Base-by-base conservation (phyloP, 2,113 vertebrate genomes). In the Azemiops feae region DNA sequence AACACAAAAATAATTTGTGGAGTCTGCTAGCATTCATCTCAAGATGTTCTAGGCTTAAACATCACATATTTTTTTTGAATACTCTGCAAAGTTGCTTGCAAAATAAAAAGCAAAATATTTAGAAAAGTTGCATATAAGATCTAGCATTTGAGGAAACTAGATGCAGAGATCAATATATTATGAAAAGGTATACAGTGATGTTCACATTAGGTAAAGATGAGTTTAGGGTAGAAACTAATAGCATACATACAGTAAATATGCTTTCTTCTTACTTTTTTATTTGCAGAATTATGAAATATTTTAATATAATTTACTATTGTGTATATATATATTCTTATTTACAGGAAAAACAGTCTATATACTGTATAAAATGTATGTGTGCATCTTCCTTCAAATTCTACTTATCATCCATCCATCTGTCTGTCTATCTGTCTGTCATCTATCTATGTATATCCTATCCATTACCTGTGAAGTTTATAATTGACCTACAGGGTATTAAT, bases 361-460 rank as follows among this genome's bases (percentile, higher is more conserved):
- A 3, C 74, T 81, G 18, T 22, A 10, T 39, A 9, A 39, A 81
- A 43, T 43, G 16, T 20, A 81, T 39, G n/a, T 39, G 16, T 39
- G 6, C 18, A 39, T 39, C 34, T 6, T 81, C 34, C 18, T 34
- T 45, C 34, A 50, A n/a, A 16, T 52, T 87, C 86, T 34, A 0
- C 0, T 43, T 34, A 0, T 0, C 54, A 10, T 25, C 30, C 27
- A 1, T 52, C 57, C 53, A 23, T 50, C 53, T 9, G 47, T 7
- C n/a, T 45, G 34, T n/a, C 58, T 50, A 0, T 30, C 45, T 50
- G 14, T 25, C 69, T 25, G 39, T 91, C 20, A 30, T 45, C 54
- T 45, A 60, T 55, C 30, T 23, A 34, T n/a, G 8, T 89, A 25
- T 20, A 16, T 64, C 45, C 39, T 11, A 43, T 52, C 23, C 50